These are phyloP conservation scores for Avahi laniger DNA, from an alignment of 2,797 vertebrate genomes.

Conservation along the genomic window DNA sequence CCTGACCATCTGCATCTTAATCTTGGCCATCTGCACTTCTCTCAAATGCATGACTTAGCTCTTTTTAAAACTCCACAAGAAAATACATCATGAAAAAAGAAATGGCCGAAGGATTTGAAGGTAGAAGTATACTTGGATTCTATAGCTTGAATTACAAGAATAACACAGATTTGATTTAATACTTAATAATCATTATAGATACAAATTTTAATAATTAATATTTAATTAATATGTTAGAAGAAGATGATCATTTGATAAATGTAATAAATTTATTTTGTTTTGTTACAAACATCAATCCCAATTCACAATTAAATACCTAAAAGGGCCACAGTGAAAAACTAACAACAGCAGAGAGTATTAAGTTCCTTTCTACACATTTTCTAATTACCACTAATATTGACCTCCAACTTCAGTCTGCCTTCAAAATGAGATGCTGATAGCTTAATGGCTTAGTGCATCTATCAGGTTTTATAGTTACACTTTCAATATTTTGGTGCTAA, in stretches of 20 bases:
- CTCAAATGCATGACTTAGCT: constrained; percentile 52
- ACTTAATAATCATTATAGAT: neutral
- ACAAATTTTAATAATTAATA: neutral
- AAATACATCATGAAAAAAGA: neutral
- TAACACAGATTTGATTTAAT: neutral
- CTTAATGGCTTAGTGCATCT: neutral
- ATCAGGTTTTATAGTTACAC: neutral
- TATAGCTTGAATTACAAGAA: neutral
- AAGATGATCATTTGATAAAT: neutral
- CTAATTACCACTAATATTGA: neutral
- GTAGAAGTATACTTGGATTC: neutral
- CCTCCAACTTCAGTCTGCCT: neutral
- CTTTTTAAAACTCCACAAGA: constrained; percentile 29
- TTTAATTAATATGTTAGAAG: neutral
- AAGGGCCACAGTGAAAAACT: neutral
- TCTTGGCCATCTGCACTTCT: constrained; percentile 45
- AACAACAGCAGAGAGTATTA: neutral
- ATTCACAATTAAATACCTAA: neutral
- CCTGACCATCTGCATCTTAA: neutral
- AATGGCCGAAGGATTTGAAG: neutral
- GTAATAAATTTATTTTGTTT: constrained; percentile 11
- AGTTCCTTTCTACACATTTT: neutral
- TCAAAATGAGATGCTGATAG: neutral
- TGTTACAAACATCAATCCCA: neutral
- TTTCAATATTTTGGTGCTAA: neutral